Evolutionary conservation across 2,888 invertebrate species (phyloP).

Genomic region (Allophyes oxyacanthae): DNA sequence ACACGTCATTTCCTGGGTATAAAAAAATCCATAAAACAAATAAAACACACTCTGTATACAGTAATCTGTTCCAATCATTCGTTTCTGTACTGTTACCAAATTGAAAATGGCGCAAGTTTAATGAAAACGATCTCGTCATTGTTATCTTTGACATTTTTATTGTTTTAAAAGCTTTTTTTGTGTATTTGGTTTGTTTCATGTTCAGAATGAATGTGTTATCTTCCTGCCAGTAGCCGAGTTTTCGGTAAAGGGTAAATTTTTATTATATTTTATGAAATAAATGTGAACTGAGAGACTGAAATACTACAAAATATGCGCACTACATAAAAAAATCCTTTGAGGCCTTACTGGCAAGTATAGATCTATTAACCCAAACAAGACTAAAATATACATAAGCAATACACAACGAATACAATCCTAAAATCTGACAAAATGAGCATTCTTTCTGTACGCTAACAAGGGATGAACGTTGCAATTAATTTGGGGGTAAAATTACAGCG

Average conservation of each 20-base stretch:
- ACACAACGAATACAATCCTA: conserved; percentile 19
- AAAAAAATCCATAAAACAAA: conserved; percentile 19
- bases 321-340: too few species aligned
- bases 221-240: not conserved
- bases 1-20: not conserved
- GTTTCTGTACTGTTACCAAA: conserved; percentile 60
- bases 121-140: conserved; percentile 52
- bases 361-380: too few species aligned
- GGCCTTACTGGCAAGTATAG: too few species aligned
- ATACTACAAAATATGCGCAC: too few species aligned
- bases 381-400: too few species aligned
- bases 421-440: conserved; percentile 42
- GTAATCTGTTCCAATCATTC: conserved; percentile 62
- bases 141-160: conserved; percentile 40
- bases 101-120: conserved; percentile 65
- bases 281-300: too few species aligned
- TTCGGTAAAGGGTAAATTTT: too few species aligned
- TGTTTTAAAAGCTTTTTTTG: conserved; percentile 30
- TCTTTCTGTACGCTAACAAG: conserved; percentile 35
- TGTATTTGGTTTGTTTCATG: conserved; percentile 13
- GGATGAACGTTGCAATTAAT: conserved; percentile 33
- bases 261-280: too few species aligned
- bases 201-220: not conserved
- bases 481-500: conserved; percentile 31
- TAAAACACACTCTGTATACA: conserved; percentile 52